These are phyloP conservation scores for Melolontha melolontha DNA, from an alignment of 2,888 invertebrate species.

Conservation along the genomic window DNA sequence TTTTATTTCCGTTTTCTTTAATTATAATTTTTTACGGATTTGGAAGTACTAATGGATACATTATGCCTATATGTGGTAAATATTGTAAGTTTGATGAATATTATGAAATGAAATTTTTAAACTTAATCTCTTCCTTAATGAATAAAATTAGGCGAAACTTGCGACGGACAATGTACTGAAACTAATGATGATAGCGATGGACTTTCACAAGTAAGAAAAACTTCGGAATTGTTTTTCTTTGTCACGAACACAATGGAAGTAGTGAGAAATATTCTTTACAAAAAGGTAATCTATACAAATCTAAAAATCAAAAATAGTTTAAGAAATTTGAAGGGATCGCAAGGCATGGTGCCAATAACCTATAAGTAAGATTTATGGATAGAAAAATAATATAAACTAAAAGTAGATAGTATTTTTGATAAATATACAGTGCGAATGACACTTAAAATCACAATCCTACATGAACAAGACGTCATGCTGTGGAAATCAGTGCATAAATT, in stretches of 20 bases:
- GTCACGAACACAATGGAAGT: slow-evolving; percentile 35
- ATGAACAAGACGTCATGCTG: too few species aligned
- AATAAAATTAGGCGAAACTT: slow-evolving; percentile 21
- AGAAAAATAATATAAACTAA: too few species aligned
- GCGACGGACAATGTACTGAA: slow-evolving; percentile 6
- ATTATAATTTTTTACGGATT: neutral
- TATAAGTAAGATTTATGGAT: too few species aligned
- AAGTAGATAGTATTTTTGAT: too few species aligned
- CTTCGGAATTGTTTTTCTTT: slow-evolving; percentile 32
- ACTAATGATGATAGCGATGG: neutral
- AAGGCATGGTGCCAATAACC: too few species aligned
- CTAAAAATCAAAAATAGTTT: too few species aligned
- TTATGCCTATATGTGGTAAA: slow-evolving; percentile 40
- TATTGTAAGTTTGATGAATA: slow-evolving; percentile 29
- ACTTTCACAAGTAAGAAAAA: neutral
- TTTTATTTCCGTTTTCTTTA: neutral
- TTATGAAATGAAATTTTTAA: neutral
- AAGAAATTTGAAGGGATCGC: too few species aligned
- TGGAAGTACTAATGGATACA: slow-evolving; percentile 22
- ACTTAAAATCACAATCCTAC: too few species aligned
- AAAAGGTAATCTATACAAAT: slow-evolving; percentile 25
- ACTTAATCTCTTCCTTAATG: neutral
- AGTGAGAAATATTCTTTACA: slow-evolving; percentile 30
- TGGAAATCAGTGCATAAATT: too few species aligned
- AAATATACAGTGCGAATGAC: too few species aligned